Evolutionary conservation across 2,888 invertebrate species (phyloP), one percentile per base, ranked within the genome.

Genomic region (Sinotaia quadrata): DNA sequence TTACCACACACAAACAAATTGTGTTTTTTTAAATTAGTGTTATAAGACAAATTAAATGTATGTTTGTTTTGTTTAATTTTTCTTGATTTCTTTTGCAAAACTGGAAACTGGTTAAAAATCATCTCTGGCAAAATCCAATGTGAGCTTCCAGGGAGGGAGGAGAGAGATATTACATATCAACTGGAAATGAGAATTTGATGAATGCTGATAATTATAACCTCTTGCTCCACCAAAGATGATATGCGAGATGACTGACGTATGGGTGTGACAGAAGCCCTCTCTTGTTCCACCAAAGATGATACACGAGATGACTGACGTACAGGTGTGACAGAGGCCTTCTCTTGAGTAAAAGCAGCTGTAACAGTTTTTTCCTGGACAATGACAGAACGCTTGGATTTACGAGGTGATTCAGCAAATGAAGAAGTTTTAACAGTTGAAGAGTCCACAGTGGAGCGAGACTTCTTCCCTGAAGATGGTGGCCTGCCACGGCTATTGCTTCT

Each of bases 401-500:
- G 41, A 12, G 41, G 10, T 37, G 62, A 29, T 24, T 51, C 44
- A 5, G 33, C n/a, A 15, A 34, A 10, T 2, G 67, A 66, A 10
- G 36, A 29, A 15, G 71, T 71, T 10, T 62, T 33, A 7, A 57
- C 44, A 36, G 59, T 61, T 57, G 56, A 58, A 29, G 31, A 61
- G n/a, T 41, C n/a, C n/a, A n/a, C n/a, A n/a, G n/a, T 58, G 2
- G 49, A 24, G 10, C 51, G 31, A 1, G 31, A 49, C 37, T 67
- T 65, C 44, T 44, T 58, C n/a, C 10, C 41, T 18, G 51, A 21
- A n/a, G 52, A 33, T n/a, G 33, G n/a, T 27, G 34, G 18, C 27
- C 36, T 33, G 4, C 34, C 60, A 52, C 24, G 27, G 10, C 79
- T 73, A 24, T 79, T 75, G 36, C 79, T 59, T 58, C 79, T 80